Evolutionary conservation across 64 coral and sea anemone species (phyloP).

Genomic region (Astreopora myriophthalma): DNA sequence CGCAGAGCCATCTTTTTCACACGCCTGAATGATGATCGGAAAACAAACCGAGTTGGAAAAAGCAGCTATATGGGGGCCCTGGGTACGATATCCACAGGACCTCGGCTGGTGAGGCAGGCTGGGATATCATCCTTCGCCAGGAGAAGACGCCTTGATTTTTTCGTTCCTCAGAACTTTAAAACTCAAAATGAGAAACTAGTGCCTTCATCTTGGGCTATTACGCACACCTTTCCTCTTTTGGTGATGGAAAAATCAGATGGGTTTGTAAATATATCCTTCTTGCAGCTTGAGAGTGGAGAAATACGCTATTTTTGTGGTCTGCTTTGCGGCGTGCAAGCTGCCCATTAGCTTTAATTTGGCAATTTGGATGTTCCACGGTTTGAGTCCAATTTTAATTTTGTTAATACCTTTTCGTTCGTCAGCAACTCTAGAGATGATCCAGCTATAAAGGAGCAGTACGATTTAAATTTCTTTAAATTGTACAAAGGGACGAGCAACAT

Average conservation of each 20-base stretch:
- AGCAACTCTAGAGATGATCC: background rate
- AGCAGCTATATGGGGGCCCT: no score
- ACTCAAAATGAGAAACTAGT: background rate
- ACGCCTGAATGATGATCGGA: no score
- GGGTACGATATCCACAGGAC: background rate
- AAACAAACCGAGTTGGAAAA: no score
- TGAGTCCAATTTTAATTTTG: no score
- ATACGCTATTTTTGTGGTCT: background rate
- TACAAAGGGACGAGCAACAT: background rate
- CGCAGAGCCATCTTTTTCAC: background rate
- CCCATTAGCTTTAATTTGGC: background rate
- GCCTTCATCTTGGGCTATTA: background rate
- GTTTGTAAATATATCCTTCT: background rate
- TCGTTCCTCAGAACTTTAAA: background rate
- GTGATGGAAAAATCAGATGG: slow-evolving; percentile 1
- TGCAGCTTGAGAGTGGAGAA: background rate
- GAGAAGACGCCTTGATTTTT: slow-evolving; percentile 48
- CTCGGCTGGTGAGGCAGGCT: background rate
- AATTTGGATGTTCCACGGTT: no score
- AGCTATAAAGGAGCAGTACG: background rate
- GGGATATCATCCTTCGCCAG: slow-evolving; percentile 9
- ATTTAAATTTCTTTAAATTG: background rate
- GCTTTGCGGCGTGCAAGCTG: background rate
- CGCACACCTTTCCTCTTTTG: background rate
- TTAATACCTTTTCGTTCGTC: background rate